Base-by-base conservation (phyloP, 2,888 invertebrate genomes). In the Tachina lurida region DNA sequence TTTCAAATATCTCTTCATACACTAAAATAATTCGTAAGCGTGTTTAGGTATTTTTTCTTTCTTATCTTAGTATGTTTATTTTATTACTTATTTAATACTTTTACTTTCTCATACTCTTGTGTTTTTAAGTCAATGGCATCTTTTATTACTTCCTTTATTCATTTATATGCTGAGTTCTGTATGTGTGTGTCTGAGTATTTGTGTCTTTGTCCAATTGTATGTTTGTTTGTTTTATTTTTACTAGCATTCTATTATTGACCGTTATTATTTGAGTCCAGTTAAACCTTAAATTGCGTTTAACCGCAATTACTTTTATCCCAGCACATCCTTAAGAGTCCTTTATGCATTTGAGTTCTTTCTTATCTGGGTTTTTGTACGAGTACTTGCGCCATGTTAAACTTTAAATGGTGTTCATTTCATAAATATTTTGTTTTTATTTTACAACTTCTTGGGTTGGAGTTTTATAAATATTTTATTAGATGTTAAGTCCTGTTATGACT, bases 391-490 rank as follows among this genome's bases (percentile, higher is more conserved):
- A 80, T 60, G 76, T 83, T 68, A 83, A 67, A 83, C 54, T 86
- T 86, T 76, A 86, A 86, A 83, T 86, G 79, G 17, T 45, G 47
- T 58, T 60, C 75, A 71, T 80, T 79, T 54, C 56, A 19, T 79
- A 31, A 70, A 74, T 41, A 54, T 49, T 70, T 54, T 15, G 19
- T 22, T 65, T 17, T n/a, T 3, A 10, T 41, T 54, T 17, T 22
- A 22, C 4, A 49, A 58, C 17, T n/a, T 47, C 22, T 31, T 58
- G 2, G 12, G 56, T 63, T 56, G 71, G 67, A 56, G 39, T 56
- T 80, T 86, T 86, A 86, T 86, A 86, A 83, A 86, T 86, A 86
- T 80, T 86, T 83, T 86, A 86, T 86, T 75, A 76, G 71, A 86
- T 80, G 86, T 83, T 86, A 86, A 86, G 79, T 58, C 76, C 79